Evolutionary conservation across 2,797 vertebrate genomes (phyloP), one percentile per base, ranked within the genome.

Genomic region (Ceyx erithaca): DNA sequence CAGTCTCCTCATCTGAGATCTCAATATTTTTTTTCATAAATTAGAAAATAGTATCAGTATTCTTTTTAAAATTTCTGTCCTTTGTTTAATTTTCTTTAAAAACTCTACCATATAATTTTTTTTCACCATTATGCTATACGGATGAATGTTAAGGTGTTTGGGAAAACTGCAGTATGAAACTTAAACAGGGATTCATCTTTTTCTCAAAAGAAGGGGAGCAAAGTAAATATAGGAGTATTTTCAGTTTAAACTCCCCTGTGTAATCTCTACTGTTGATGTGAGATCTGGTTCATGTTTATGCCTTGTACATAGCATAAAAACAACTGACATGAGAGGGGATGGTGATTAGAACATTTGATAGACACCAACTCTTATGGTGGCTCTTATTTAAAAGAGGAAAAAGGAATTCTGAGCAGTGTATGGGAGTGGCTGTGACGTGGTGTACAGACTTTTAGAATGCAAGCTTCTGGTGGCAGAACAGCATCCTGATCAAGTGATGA

Each of bases 31-130:
- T 58, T 67, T 30, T 4, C 22, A 12, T n/a, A 76, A 16, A 46
- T 11, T 76, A n/a, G 30, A 87, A 75, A 91, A 70, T 45, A 28
- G 0, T 54, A 52, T 20, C 79, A 51, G 5, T 72, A 48, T 57
- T 88, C 21, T 26, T 72, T 70, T 45, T 48, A n/a, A 91, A 66
- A 4, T 17, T 59, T 71, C 80, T 90, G n/a, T 85, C 57, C 31
- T 91, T 21, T 75, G 12, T 77, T 90, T 85, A 33, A 26, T 75
- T 91, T 57, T 80, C 59, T 78, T 92, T 64, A 62, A 78, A 87
- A 89, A 61, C 35, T 92, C 55, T 79, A 5, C 35, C 37, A 14
- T 40, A 40, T 40, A 7, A 6, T n/a, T 54, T 52, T 49, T 67
- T 45, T 12, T 62, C 22, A 30, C 46, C 85, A 3, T 80, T 71